Conservation (phyloP, 2,113 vertebrate species). For the Salvelinus fontinalis region DNA sequence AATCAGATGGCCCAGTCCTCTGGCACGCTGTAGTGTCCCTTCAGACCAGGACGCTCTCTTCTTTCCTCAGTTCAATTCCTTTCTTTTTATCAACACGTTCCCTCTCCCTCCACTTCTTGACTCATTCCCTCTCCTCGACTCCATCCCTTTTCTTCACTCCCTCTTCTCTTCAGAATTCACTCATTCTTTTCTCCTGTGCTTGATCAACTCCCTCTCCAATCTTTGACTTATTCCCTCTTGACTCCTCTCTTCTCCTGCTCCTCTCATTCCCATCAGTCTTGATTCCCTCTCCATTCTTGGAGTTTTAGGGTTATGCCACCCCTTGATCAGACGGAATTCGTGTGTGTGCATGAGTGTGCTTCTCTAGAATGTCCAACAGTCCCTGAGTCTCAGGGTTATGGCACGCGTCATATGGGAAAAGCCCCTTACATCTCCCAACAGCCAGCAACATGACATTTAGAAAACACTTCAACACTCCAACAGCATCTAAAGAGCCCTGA, state of each 20-base stretch:
- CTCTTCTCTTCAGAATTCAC: background rate
- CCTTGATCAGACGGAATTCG: background rate
- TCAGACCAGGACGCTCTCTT: background rate
- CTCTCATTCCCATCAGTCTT: too few species aligned
- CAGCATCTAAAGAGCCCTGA: slow-evolving; percentile 9
- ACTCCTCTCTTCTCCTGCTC: too few species aligned
- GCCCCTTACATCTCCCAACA: background rate
- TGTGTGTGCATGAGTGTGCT: background rate
- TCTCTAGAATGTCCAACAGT: background rate
- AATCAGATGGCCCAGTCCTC: background rate
- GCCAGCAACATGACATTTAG: background rate
- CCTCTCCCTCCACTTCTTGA: background rate
- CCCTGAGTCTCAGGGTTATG: background rate
- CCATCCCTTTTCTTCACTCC: background rate
- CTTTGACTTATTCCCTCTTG: too few species aligned
- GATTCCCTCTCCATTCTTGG: too few species aligned
- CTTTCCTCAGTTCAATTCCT: background rate
- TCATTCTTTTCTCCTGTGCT: background rate
- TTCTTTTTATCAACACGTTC: background rate
- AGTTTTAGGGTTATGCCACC: too few species aligned
- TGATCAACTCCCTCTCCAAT: too few species aligned
- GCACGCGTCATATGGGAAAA: background rate
- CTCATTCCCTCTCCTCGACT: background rate
- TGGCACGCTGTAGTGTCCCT: background rate
- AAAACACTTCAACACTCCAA: background rate